A percentile compares a stretch with the other conserved stretches of the same genome.
Evolutionary conservation across 2,113 vertebrate genomes (phyloP).

Genomic region (Prunella himalayana): DNA sequence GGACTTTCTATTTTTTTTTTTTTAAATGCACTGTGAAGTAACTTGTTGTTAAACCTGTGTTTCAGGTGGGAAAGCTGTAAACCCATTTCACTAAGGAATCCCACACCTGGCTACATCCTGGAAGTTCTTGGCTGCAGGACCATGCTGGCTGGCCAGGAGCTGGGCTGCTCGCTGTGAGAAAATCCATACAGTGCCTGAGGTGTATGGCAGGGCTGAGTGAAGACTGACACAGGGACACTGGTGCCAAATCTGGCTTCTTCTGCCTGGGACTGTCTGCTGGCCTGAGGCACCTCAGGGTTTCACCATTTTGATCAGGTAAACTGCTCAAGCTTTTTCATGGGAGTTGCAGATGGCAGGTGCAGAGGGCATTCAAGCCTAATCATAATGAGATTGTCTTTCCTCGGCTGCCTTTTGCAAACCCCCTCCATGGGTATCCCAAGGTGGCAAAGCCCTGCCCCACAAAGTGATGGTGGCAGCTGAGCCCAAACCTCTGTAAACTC

Average conservation of each 20-base stretch:
- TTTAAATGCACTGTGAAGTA: neutral
- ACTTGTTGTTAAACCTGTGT: neutral
- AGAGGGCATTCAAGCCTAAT: neutral
- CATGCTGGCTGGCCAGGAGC: neutral
- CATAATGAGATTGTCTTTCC: neutral
- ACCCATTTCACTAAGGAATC: neutral
- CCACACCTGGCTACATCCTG: neutral
- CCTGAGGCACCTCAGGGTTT: neutral
- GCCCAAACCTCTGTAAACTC: too few species aligned
- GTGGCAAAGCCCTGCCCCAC: neutral
- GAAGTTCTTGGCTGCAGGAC: neutral
- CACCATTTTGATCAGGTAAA: neutral
- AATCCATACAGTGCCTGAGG: neutral
- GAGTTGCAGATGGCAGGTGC: neutral
- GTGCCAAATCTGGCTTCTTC: neutral
- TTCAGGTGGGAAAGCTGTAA: neutral
- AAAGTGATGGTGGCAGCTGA: neutral
- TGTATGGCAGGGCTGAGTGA: neutral
- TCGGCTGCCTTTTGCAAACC: neutral
- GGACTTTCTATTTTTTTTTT: neutral
- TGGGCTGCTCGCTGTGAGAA: fast-evolving
- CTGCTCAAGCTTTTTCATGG: neutral
- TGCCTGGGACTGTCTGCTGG: neutral
- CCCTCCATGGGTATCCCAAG: fast-evolving
- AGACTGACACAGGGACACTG: neutral